Conservation (phyloP, 1,140 invertebrate genomes). For the Nasonia vitripennis region DNA sequence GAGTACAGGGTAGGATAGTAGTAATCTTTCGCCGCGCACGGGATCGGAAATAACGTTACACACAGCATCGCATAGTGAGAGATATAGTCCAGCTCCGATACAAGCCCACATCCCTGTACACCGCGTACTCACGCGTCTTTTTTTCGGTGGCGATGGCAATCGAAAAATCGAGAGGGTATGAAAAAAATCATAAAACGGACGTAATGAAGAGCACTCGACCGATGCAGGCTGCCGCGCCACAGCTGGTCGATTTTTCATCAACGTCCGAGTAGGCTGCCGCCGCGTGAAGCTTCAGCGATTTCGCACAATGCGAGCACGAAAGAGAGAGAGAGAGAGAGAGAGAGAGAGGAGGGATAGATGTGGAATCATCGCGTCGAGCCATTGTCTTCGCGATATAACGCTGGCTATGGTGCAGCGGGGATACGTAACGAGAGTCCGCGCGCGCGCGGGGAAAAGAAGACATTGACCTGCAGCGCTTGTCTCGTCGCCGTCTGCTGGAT, state of each 20-base stretch:
- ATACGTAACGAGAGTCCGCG: neutral
- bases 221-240: neutral
- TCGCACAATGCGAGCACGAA: slow-evolving; percentile 19
- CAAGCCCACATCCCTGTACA: neutral
- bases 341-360: neutral
- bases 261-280: neutral
- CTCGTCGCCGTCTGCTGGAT: neutral
- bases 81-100: too few species aligned
- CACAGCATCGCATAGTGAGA: too few species aligned
- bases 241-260: slow-evolving; percentile 45
- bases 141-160: neutral
- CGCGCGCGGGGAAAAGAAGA: neutral
- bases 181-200: neutral
- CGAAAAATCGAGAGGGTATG: neutral
- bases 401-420: too few species aligned
- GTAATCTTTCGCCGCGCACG: neutral
- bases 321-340: neutral
- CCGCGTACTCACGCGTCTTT: neutral
- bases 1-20: too few species aligned
- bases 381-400: slow-evolving; percentile 16
- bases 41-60: slow-evolving; percentile 5
- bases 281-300: slow-evolving; percentile 24
- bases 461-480: neutral
- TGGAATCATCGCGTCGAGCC: slow-evolving; percentile 23
- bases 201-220: slow-evolving; percentile 31